These are phyloP conservation scores for Acromyrmex echinatior DNA, from an alignment of 1,140 invertebrate genomes.

Conservation along the genomic window DNA sequence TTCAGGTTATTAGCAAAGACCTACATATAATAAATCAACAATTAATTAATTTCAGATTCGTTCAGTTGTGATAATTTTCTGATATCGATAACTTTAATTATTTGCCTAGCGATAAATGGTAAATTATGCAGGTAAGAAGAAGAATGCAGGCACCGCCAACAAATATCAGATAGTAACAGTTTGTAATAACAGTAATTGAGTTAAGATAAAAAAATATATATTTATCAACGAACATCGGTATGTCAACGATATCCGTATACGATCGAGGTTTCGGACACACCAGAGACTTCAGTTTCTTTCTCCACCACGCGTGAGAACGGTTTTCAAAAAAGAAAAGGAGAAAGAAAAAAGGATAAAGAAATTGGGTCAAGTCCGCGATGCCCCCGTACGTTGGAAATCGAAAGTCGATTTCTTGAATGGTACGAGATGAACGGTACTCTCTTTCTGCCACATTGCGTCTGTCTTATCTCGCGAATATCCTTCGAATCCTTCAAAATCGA, in stretches of 20 bases:
- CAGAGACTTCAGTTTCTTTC: conserved; percentile 50
- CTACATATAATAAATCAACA: conserved; percentile 50
- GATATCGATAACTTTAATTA: conserved; percentile 19
- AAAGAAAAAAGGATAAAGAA: conserved; percentile 36
- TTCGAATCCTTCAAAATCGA: conserved; percentile 73
- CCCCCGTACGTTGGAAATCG: conserved; percentile 76
- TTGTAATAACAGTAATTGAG: conserved; percentile 27
- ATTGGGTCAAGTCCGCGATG: conserved; percentile 50
- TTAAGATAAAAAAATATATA: neutral
- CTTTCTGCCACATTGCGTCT: conserved; percentile 65
- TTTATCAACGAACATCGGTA: conserved; percentile 22
- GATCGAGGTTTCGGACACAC: conserved; percentile 60
- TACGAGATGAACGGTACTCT: conserved; percentile 65
- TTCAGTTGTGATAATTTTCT: neutral
- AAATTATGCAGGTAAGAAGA: neutral
- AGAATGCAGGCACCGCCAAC: conserved; percentile 1
- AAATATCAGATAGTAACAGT: neutral
- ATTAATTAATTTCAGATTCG: conserved; percentile 47
- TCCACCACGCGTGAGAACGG: neutral
- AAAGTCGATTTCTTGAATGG: conserved; percentile 79
- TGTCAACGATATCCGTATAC: conserved; percentile 49
- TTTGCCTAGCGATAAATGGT: neutral
- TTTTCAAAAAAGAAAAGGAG: conserved; percentile 22
- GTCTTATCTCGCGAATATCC: conserved; percentile 76
- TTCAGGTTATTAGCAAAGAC: conserved; percentile 37